These are phyloP conservation scores for Leucozona laternaria DNA, from an alignment of 2,888 invertebrate species.

Conservation along the genomic window DNA sequence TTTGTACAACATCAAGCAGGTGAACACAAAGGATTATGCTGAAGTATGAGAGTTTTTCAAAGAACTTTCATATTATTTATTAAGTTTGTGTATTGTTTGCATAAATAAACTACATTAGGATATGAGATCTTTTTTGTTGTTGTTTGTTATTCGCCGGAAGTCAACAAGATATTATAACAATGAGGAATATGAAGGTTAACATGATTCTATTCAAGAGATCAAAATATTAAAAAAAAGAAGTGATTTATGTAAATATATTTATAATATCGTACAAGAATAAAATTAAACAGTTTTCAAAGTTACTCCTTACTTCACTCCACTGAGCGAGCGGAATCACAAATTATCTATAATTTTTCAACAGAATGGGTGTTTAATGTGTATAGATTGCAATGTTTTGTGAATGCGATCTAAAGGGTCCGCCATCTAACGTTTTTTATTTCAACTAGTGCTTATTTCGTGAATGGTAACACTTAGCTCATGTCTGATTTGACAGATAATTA, in stretches of 20 bases:
- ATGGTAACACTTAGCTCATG: too few species aligned
- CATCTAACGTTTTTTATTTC: too few species aligned
- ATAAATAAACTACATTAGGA: conserved; percentile 3
- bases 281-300: too few species aligned
- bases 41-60: not conserved
- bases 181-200: not conserved
- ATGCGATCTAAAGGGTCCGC: too few species aligned
- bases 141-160: not conserved
- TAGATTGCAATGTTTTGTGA: too few species aligned
- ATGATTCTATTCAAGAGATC: not conserved
- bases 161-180: not conserved
- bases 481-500: too few species aligned
- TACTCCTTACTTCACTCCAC: too few species aligned
- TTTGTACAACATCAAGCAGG: conserved; percentile 1
- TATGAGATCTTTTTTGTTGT: not conserved
- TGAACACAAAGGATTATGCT: conserved; percentile 20
- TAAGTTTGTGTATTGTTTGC: not conserved
- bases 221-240: not conserved
- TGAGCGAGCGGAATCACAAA: too few species aligned
- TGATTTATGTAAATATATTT: not conserved
- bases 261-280: not conserved
- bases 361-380: too few species aligned
- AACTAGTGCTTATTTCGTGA: too few species aligned
- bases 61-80: conserved; percentile 4
- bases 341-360: too few species aligned